These are phyloP conservation scores for Drosophila leontia DNA, from an alignment of 1,140 invertebrate species.

Conservation along the genomic window DNA sequence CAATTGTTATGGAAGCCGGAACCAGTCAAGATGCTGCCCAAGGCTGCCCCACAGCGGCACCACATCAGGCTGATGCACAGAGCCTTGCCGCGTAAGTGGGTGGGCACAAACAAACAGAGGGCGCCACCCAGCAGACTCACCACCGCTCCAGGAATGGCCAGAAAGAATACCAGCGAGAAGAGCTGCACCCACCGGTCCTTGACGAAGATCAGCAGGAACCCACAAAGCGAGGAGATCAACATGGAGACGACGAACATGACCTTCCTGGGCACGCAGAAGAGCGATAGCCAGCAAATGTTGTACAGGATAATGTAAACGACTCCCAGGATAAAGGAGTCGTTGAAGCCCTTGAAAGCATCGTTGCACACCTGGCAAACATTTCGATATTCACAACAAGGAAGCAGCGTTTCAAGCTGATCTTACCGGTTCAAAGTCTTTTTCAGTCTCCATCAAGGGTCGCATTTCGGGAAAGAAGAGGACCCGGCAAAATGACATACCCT, in stretches of 20 bases:
- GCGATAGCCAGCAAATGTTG: slow-evolving; percentile 53
- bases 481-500: slow-evolving; percentile 50
- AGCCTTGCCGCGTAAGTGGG: slow-evolving; percentile 56
- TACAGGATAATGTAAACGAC: slow-evolving; percentile 50
- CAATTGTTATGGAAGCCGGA: slow-evolving; percentile 42
- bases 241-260: slow-evolving; percentile 46
- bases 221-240: slow-evolving; percentile 42
- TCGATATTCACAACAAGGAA: not conserved
- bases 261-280: slow-evolving; percentile 48
- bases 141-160: slow-evolving; percentile 49
- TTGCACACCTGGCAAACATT: slow-evolving; percentile 44
- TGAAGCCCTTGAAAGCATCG: slow-evolving; percentile 53
- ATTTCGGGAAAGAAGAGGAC: slow-evolving; percentile 35
- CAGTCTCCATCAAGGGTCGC: slow-evolving; percentile 31
- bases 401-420: not conserved
- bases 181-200: slow-evolving; percentile 40
- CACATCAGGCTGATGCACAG: slow-evolving; percentile 69
- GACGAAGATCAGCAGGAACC: slow-evolving; percentile 40
- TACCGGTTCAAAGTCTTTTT: slow-evolving; percentile 33
- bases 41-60: slow-evolving; percentile 52
- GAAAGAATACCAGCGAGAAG: slow-evolving; percentile 41
- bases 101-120: slow-evolving; percentile 57
- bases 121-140: slow-evolving; percentile 58
- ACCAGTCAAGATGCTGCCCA: slow-evolving; percentile 53
- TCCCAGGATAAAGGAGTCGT: slow-evolving; percentile 57